phyloP scores from a whole-genome alignment of 2,888 invertebrate genomes.

The Siphlonurus alternatus region DNA sequence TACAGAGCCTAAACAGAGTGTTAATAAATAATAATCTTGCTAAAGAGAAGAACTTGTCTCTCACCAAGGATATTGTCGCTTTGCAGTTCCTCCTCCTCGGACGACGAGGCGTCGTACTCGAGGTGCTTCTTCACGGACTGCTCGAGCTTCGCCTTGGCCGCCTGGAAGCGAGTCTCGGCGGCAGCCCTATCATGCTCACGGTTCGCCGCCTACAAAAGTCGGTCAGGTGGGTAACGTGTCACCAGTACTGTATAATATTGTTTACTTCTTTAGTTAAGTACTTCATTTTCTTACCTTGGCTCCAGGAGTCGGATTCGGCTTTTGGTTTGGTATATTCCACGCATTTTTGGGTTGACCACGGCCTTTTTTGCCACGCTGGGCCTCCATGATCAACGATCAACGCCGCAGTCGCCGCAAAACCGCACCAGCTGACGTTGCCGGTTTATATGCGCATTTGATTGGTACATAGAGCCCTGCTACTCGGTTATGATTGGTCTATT shows the following conservation, averaged over 20 bases:
- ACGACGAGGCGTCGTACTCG: conserved; percentile 30
- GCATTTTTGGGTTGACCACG: background rate
- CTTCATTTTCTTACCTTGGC: background rate
- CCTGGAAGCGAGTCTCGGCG: conserved; percentile 22
- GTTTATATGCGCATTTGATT: no score
- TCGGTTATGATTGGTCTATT: no score
- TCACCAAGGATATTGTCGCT: conserved; percentile 31
- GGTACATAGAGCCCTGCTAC: no score
- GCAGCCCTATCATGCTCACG: background rate
- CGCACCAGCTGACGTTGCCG: no score
- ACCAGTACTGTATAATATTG: no score
- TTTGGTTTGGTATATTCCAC: background rate
- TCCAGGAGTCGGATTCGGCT: background rate
- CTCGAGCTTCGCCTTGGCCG: conserved; percentile 31
- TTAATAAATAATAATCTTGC: background rate
- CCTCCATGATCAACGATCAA: no score
- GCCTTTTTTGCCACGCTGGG: background rate
- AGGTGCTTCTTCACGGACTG: conserved; percentile 32
- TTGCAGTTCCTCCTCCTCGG: conserved; percentile 35
- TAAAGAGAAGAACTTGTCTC: background rate
- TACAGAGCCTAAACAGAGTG: background rate
- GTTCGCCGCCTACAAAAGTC: no score
- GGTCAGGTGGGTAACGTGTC: no score
- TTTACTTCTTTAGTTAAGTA: no score
- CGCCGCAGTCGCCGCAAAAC: no score